Evolutionary conservation across 2,113 vertebrate genomes (phyloP).

Genomic region (Isurus oxyrinchus): DNA sequence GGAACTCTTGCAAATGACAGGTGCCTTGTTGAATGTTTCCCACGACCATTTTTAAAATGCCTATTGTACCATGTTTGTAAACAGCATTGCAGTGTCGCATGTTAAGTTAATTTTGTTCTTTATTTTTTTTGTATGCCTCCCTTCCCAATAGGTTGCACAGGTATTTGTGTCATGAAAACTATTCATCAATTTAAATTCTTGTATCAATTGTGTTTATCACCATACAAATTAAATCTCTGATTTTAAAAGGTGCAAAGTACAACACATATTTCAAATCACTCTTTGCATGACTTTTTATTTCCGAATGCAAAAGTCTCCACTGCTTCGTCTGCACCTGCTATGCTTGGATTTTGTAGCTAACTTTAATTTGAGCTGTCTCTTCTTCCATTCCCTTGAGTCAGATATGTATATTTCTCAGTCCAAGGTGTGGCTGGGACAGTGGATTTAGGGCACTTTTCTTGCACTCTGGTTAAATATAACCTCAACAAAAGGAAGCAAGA

Average conservation of each 20-base stretch:
- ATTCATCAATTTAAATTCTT: constrained; percentile 28
- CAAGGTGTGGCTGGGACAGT: background rate
- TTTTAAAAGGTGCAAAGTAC: background rate
- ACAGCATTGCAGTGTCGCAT: constrained; percentile 39
- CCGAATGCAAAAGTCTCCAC: background rate
- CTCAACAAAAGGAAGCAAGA: background rate
- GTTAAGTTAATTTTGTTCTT: constrained; percentile 48
- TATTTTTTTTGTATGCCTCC: constrained; percentile 50
- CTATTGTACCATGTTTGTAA: constrained; percentile 46
- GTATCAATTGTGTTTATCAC: constrained; percentile 15
- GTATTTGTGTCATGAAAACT: constrained; percentile 43
- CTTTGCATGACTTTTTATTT: background rate
- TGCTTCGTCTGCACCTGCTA: background rate
- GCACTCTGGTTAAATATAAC: background rate
- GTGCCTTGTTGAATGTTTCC: constrained; percentile 43
- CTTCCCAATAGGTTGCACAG: constrained; percentile 54
- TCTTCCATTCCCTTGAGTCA: background rate
- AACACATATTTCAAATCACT: background rate
- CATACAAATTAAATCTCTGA: background rate
- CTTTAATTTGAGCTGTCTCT: background rate
- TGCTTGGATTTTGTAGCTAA: background rate
- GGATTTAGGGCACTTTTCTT: background rate
- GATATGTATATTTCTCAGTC: background rate
- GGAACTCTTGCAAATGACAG: constrained; percentile 41
- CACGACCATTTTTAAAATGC: constrained; percentile 43